phyloP scores from a whole-genome alignment of 2,113 vertebrate species.

The Gorilla gorilla region DNA sequence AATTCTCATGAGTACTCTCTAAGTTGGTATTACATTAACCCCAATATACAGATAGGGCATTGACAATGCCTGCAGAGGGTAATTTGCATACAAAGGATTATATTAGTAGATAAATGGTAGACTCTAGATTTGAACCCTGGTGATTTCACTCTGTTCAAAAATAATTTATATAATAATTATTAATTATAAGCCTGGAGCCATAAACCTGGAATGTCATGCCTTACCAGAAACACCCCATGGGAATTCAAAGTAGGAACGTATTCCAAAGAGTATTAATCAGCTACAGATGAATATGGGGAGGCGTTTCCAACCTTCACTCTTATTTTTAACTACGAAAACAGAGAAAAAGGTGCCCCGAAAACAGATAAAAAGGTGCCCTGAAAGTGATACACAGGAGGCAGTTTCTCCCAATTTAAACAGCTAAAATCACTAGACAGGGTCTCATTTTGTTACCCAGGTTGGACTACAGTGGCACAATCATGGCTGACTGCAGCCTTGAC shows the following conservation, averaged over 20 bases:
- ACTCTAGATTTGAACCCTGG: neutral
- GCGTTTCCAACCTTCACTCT: neutral
- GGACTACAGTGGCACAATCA: no score
- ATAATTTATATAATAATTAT: neutral
- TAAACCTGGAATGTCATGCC: neutral
- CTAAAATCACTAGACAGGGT: neutral
- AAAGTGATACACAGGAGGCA: neutral
- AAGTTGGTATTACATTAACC: neutral
- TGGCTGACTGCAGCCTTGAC: no score
- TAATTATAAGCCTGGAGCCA: neutral
- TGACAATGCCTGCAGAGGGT: neutral
- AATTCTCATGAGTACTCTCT: neutral
- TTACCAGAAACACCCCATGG: neutral
- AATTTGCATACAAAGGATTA: constrained; percentile 1
- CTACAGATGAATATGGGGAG: neutral
- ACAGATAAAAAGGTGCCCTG: neutral
- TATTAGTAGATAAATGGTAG: neutral
- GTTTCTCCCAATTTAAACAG: neutral
- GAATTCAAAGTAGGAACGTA: neutral
- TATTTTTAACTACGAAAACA: constrained; percentile 21
- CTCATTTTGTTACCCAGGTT: no score
- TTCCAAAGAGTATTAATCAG: neutral
- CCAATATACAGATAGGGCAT: neutral
- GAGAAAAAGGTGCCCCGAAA: neutral
- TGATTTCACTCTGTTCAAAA: neutral